Evolutionary conservation across 2,888 invertebrate genomes (phyloP), one percentile per base, ranked within the genome.

Genomic region (Sceliomorpha sp.): DNA sequence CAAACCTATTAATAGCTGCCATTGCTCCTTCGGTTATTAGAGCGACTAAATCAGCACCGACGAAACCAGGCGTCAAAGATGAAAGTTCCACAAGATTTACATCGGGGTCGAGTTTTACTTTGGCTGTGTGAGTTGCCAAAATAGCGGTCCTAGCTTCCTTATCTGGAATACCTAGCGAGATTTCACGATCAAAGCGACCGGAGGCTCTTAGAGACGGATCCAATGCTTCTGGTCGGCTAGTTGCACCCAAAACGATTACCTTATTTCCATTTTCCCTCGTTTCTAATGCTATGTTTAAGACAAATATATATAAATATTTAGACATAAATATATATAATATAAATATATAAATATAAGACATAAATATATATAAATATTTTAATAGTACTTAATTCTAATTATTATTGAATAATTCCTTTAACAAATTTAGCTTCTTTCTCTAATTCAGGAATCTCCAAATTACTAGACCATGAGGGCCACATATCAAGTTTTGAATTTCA

Each of bases 111-210:
- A 98, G 88, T 50, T 92, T 91, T 55, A 98, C 89, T 48, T 92
- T 91, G 56, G 92, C 90, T 78, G 95, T 94, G 62, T 97, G 90
- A 1, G 93, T 90, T 76, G 89, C 85, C 45, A 98, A 88, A 68
- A 98, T 98, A 79, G 95, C 93, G 76, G 91, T 90, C 70, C 99
- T 92, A 1, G 96, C 93, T 73, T 92, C 91, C 74, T 94, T 92
- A 81, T 98, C 94, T 0, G 99, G 99, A 76, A 99, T 98, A 42
- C 98, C 98, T 48, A 99, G 90, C 39, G 94, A 92, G 34, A 99
- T 95, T 90, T 99, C 98, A 76, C 96, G 93, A 89, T 98, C 98
- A 82, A 99, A 97, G 27, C 98, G 92, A 0, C 98, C 98, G 3
- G 97, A 95, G 74, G 98, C 91, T 74, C 99, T 91, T 55, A 99